These are phyloP conservation scores for Craniophora ligustri DNA, from an alignment of 2,888 invertebrate species.

Conservation along the genomic window DNA sequence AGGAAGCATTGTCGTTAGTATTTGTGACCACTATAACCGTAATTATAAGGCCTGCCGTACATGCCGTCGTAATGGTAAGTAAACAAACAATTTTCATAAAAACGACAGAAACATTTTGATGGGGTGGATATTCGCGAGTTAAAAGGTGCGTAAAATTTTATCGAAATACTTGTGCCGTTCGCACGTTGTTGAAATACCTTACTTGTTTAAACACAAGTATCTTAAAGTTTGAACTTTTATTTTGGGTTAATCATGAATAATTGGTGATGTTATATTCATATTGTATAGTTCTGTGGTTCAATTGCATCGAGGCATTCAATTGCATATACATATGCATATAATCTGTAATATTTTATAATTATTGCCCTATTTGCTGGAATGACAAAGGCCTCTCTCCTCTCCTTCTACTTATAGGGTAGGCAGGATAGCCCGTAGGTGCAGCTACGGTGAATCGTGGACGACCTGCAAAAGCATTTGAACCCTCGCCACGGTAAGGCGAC, in stretches of 20 bases:
- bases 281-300: too few relatives aligned
- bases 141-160: constrained; percentile 56
- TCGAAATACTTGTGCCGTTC: constrained; percentile 47
- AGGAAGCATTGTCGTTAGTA: constrained; percentile 73
- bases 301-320: too few relatives aligned
- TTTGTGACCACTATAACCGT: constrained; percentile 71
- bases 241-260: constrained; percentile 4
- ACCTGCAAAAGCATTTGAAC: too few relatives aligned
- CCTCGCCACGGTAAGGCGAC: too few relatives aligned
- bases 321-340: too few relatives aligned
- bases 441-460: too few relatives aligned
- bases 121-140: constrained; percentile 53
- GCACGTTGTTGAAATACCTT: constrained; percentile 49
- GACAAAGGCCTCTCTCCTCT: too few relatives aligned
- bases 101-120: constrained; percentile 50
- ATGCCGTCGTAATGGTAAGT: constrained; percentile 33
- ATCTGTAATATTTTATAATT: too few relatives aligned
- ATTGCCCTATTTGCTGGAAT: too few relatives aligned
- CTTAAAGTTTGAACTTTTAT: constrained; percentile 7
- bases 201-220: constrained; percentile 17
- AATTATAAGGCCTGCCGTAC: constrained; percentile 60
- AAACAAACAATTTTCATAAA: constrained; percentile 53
- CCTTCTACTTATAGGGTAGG: too few relatives aligned
- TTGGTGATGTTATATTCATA: neutral
- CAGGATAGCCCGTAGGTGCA: too few relatives aligned